Base-by-base conservation (phyloP, 1,140 invertebrate species). In the Drosophila auraria region DNA sequence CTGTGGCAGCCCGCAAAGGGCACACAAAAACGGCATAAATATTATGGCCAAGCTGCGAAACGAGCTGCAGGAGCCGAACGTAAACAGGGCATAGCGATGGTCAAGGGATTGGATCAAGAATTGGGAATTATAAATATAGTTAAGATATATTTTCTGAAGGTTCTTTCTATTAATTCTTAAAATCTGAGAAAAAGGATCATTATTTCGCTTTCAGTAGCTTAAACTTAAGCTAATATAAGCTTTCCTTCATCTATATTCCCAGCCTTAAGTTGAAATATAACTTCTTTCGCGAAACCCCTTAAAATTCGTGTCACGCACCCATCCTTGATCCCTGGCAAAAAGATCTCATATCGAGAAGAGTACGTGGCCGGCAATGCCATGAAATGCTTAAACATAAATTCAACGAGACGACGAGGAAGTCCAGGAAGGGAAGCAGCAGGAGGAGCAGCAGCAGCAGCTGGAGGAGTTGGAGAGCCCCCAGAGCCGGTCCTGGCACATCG, bases 11-110 rank as follows among this genome's bases (percentile, higher is more conserved):
- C 82, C 71, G 82, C 59, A 82, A 82, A 81, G 79, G 76, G 70
- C 82, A 84, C 66, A 79, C 82, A 86, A 86, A 86, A 86, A 87
- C 83, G 82, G 83, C 76, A 87, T 87, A 87, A 82, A 87, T 87
- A 87, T 87, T 87, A 87, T 87, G 83, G 83, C 83, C 83, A 87
- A 87, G 77, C 79, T 80, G 65, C 56, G 53, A 68, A 68, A 78
- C 58, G 73, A 79, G 76, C 42, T 56, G 68, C 60, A 61, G 71
- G 58, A 63, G 57, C 47, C 36, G 11, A 71, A 57, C 51, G 38
- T 44, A 83, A 80, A 65, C 65, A 64, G 57, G 57, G 54, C 23
- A 36, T 59, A 83, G 74, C n/a, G 75, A 78, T 78, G 75, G 56
- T 44, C 30, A 36, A 42, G 2, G 36, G 27, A 2, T 33, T 30